Evolutionary conservation across 2,888 invertebrate genomes (phyloP).

Genomic region (Netelia virgata): DNA sequence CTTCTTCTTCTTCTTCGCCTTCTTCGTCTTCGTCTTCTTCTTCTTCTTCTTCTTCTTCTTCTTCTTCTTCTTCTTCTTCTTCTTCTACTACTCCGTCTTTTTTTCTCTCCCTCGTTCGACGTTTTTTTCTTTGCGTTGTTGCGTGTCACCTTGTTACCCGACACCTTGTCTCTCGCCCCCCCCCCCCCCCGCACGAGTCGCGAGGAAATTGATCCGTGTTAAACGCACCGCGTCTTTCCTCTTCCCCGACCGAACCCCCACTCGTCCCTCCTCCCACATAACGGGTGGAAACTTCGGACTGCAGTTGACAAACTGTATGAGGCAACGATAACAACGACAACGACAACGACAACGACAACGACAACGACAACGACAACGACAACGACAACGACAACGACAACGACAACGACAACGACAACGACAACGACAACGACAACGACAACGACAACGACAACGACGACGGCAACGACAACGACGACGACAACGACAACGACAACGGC

Average conservation of each 20-base stretch:
- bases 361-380: too few species aligned
- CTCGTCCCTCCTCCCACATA: background rate
- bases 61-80: too few species aligned
- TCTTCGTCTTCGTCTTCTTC: background rate
- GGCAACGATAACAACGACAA: too few species aligned
- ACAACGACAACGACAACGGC: too few species aligned
- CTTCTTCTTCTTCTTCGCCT: background rate
- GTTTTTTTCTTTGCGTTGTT: background rate
- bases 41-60: background rate
- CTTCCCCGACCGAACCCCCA: background rate
- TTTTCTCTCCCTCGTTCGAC: background rate
- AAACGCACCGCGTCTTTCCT: conserved; percentile 46
- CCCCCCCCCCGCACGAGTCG: conserved; percentile 3
- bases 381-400: too few species aligned
- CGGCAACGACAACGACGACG: too few species aligned
- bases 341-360: too few species aligned
- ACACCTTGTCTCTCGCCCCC: conserved; percentile 27
- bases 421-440: too few species aligned
- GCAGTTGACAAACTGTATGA: background rate
- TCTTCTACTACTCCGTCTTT: background rate
- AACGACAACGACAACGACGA: too few species aligned
- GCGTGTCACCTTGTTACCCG: conserved; percentile 20
- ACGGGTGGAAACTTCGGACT: background rate
- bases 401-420: too few species aligned
- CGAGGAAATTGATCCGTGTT: conserved; percentile 69